Conservation (phyloP, 2,888 invertebrate species). For the Drosophila engyochracea region DNA sequence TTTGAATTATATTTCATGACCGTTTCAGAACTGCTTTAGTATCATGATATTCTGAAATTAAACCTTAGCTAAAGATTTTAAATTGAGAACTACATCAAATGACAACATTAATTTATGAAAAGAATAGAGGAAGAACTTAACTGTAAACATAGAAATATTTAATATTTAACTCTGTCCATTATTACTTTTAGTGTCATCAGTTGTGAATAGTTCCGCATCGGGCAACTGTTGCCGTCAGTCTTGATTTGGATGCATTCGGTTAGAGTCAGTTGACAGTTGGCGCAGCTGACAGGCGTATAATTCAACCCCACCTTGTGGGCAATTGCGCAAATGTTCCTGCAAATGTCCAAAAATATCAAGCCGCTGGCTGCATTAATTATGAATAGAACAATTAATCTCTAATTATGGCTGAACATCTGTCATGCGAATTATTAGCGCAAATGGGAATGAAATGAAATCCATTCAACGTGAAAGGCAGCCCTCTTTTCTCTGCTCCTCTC, state of each 20-base stretch:
- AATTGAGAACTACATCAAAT: neutral
- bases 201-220: slow-evolving; percentile 50
- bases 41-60: neutral
- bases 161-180: neutral
- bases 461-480: slow-evolving; percentile 60
- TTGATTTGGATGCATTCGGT: slow-evolving; percentile 20
- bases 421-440: slow-evolving; percentile 79
- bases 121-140: neutral
- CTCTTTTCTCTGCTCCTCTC: neutral
- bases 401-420: slow-evolving; percentile 84
- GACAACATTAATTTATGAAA: neutral
- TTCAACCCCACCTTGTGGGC: slow-evolving; percentile 47
- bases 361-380: slow-evolving; percentile 65
- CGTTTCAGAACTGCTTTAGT: neutral
- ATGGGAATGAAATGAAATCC: slow-evolving; percentile 59
- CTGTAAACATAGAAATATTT: neutral
- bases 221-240: slow-evolving; percentile 73
- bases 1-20: neutral
- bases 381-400: slow-evolving; percentile 85
- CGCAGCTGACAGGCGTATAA: slow-evolving; percentile 44
- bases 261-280: slow-evolving; percentile 5
- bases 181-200: slow-evolving; percentile 13
- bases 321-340: slow-evolving; percentile 53
- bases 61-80: neutral
- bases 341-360: slow-evolving; percentile 75